Base-by-base conservation (phyloP, 2,113 vertebrate species). In the Pluvialis apricaria region DNA sequence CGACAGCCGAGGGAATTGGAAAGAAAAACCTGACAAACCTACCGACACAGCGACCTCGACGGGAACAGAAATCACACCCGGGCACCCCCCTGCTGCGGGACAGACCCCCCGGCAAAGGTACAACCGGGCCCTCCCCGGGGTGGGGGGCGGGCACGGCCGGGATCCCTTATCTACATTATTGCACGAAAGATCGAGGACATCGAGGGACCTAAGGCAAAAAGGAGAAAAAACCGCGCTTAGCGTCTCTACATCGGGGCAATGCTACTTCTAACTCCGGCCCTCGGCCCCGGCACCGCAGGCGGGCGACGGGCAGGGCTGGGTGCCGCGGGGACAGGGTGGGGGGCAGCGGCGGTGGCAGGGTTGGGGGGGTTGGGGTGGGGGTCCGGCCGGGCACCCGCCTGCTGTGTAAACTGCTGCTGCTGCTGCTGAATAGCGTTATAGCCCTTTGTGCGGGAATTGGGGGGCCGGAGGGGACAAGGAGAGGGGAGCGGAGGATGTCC, bases 151-250 rank as follows among this genome's bases (percentile, higher is more conserved):
- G 87, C 90, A 90, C 66, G 11, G 89, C 90, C 95, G 88, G 97
- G 58, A 81, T 86, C 92, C 94, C 82, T 94, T 97, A 92, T 96
- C 97, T 97, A 95, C 96, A 96, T 98, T 98, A 98, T 98, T 98
- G 98, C 98, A 98, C 97, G 96, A 97, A 96, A 98, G 97, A 97
- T 97, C 68, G 92, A 95, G 98, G 97, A 97, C 97, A 95, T 97
- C 14, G 36, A 97, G 93, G 97, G 97, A 97, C 96, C 98, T 98
- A 98, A 98, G 98, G 98, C 98, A 98, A 97, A 92, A 95, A 98
- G 97, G 97, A 98, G 97, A 93, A 75, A 81, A 90, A 90, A 91
- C 84, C 2, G 90, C 38, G 71, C 94, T 97, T 97, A 96, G 95
- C 92, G 65, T 94, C 93, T 97, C 96, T 97, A 98, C 95, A 51